Evolutionary conservation across 2,113 vertebrate species (phyloP).

Genomic region (Taxidea taxus): DNA sequence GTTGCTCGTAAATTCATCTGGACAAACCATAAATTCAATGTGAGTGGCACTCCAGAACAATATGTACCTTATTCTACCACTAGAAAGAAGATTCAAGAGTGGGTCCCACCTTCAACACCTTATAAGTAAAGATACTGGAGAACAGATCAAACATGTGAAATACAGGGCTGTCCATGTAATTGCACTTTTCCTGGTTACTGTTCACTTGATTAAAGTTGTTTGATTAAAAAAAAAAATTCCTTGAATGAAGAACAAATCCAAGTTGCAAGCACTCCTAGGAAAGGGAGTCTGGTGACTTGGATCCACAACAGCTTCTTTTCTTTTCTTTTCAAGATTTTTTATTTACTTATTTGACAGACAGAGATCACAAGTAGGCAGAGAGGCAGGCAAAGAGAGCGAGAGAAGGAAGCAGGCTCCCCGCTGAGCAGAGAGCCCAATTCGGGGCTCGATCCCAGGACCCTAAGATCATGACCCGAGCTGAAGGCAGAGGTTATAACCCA

Average conservation of each 20-base stretch:
- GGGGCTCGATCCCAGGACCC: too few species aligned
- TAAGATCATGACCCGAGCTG: too few species aligned
- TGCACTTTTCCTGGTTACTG: conserved; percentile 62
- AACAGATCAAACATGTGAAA: not conserved
- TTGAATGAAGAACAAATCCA: not conserved
- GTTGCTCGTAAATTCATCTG: conserved; percentile 93
- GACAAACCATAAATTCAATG: conserved; percentile 92
- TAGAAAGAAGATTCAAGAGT: conserved; percentile 96
- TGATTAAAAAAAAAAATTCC: conserved; percentile 38
- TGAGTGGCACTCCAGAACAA: conserved; percentile 87
- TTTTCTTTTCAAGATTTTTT: too few species aligned
- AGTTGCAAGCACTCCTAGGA: not conserved
- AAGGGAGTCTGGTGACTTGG: not conserved
- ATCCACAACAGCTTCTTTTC: not conserved
- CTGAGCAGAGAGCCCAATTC: too few species aligned
- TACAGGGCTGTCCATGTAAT: conserved; percentile 39
- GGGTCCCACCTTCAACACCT: conserved; percentile 87
- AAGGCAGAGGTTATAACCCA: too few species aligned
- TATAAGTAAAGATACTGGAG: conserved; percentile 65
- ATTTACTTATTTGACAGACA: too few species aligned
- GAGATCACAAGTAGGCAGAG: too few species aligned
- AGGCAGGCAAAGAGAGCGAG: too few species aligned
- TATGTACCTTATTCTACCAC: conserved; percentile 97
- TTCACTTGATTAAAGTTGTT: conserved; percentile 63
- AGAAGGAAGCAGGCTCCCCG: too few species aligned